Percentiles rank a stretch among this genome's conserved stretches.
Evolutionary conservation across 2,888 invertebrate genomes (phyloP).

Genomic region (Ennomos erosarius): DNA sequence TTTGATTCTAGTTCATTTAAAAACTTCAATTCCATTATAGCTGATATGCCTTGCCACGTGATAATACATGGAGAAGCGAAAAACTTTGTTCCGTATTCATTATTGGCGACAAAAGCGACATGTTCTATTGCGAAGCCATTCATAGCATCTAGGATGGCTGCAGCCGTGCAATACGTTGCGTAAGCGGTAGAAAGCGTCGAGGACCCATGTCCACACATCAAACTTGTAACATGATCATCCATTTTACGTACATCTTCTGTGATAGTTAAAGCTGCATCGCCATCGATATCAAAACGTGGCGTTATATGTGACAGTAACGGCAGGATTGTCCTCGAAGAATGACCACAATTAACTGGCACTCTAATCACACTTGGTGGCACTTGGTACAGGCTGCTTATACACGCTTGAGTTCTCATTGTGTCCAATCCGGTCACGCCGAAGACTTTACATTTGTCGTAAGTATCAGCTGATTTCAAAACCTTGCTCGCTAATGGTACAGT

Average conservation of each 20-base stretch:
- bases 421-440: slow-evolving; percentile 28
- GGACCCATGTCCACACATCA: neutral
- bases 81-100: slow-evolving; percentile 25
- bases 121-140: slow-evolving; percentile 34
- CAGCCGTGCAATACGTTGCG: slow-evolving; percentile 37
- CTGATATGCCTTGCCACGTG: slow-evolving; percentile 18
- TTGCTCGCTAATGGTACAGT: slow-evolving; percentile 27
- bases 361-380: slow-evolving; percentile 18
- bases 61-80: slow-evolving; percentile 31
- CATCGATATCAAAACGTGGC: slow-evolving; percentile 20
- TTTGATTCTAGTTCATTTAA: slow-evolving; percentile 24
- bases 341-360: slow-evolving; percentile 32
- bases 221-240: slow-evolving; percentile 16
- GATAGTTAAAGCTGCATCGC: slow-evolving; percentile 9
- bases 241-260: slow-evolving; percentile 17
- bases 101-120: slow-evolving; percentile 33
- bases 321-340: slow-evolving; percentile 31
- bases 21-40: slow-evolving; percentile 15
- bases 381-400: slow-evolving; percentile 20
- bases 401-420: slow-evolving; percentile 30
- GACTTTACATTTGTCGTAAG: slow-evolving; percentile 22
- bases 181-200: slow-evolving; percentile 23
- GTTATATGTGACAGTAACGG: slow-evolving; percentile 28
- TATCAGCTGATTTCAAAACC: slow-evolving; percentile 20
- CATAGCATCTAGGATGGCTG: slow-evolving; percentile 35